Conservation (phyloP, 2,113 vertebrate genomes). For the Grammomys surdaster region DNA sequence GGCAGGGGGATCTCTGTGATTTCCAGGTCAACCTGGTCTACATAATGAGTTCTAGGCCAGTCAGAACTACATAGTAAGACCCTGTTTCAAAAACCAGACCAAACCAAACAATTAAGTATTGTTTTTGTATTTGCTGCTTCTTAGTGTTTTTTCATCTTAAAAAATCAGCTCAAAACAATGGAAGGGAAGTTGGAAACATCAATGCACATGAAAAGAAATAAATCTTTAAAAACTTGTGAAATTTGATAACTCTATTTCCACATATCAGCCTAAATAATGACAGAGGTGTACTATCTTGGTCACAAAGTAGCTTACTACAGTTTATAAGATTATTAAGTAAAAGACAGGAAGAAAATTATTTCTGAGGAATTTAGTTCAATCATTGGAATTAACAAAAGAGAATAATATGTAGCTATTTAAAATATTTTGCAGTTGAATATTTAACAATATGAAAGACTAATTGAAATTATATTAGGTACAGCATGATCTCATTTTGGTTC, state of each 20-base stretch:
- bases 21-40: not conserved
- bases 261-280: conserved; percentile 11
- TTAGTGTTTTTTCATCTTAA: conserved; percentile 32
- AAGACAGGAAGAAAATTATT: conserved; percentile 1
- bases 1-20: not conserved
- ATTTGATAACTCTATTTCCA: conserved; percentile 39
- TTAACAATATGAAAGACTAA: conserved; percentile 26
- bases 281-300: not conserved
- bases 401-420: conserved; percentile 20
- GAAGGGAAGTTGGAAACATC: not conserved
- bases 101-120: not conserved
- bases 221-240: not conserved
- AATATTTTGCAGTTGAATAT: conserved; percentile 38
- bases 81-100: not conserved
- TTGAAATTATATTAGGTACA: not conserved
- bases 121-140: conserved; percentile 18
- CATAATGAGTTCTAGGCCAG: not conserved
- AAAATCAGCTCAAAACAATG: not conserved
- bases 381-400: not conserved
- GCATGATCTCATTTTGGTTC: conserved; percentile 30
- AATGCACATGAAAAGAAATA: too few relatives aligned
- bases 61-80: not conserved
- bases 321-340: conserved; percentile 46
- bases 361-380: conserved; percentile 16
- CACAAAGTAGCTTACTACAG: not conserved